Evolutionary conservation across 2,888 invertebrate genomes (phyloP).

Genomic region (Frankliniella fusca): DNA sequence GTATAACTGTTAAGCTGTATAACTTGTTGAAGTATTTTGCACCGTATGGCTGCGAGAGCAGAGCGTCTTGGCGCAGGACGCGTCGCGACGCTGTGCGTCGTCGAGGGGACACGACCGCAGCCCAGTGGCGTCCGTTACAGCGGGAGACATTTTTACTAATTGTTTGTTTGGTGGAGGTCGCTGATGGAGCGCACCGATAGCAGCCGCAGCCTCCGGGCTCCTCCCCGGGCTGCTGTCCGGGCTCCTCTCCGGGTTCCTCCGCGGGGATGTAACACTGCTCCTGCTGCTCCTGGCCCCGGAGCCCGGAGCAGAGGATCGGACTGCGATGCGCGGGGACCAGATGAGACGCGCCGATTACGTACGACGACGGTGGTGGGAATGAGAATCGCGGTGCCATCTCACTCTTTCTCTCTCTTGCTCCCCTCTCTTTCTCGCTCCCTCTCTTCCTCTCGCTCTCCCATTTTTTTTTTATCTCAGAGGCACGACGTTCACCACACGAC

Average conservation of each 20-base stretch:
- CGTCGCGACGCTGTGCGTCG: too few species aligned
- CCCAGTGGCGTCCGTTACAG: neutral
- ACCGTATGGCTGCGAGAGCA: too few species aligned
- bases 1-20: too few species aligned
- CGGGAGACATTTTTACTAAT: constrained; percentile 21
- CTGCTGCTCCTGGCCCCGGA: neutral
- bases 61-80: too few species aligned
- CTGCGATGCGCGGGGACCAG: neutral
- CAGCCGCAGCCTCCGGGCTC: neutral
- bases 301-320: too few species aligned
- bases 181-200: neutral
- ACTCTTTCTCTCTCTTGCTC: too few species aligned
- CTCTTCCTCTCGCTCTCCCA: too few species aligned
- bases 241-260: neutral
- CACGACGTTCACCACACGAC: too few species aligned
- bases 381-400: neutral
- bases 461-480: too few species aligned
- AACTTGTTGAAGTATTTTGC: too few species aligned
- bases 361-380: neutral
- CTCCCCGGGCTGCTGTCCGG: neutral
- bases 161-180: constrained; percentile 20
- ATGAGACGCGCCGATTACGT: neutral
- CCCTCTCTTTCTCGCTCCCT: too few species aligned
- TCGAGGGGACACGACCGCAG: too few species aligned
- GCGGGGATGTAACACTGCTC: neutral